Evolutionary conservation across 2,888 invertebrate species (phyloP), one percentile per base, ranked within the genome.

Genomic region (Phorcus lineatus): DNA sequence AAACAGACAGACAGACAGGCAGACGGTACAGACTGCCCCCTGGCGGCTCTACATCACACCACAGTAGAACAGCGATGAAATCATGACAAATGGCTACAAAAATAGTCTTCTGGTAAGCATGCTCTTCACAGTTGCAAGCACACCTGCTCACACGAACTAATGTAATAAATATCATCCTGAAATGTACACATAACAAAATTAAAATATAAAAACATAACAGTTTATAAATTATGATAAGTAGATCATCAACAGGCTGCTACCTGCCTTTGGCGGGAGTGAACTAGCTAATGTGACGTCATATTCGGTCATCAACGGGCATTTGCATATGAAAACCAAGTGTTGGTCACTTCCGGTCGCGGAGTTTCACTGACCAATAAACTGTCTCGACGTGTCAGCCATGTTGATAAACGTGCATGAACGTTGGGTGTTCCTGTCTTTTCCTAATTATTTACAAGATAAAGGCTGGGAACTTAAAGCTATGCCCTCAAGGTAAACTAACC

Each of bases 1-100:
- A 36, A 36, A 28, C 13, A 36, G 19, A 28, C 28, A 36, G 31
- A 36, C 36, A 19, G 62, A 70, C 36, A 36, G 31, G 36, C 36
- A 28, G 36, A 70, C 47, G 47, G 47, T 47, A 11, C 11, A 11
- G 47, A 47, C 47, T 47, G 47, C 47, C 47, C 47, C 47, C 47
- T 47, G 47, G 47, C 47, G 47, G 47, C 47, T 47, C 70, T 70
- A 70, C 19, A 70, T n/a, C 70, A 70, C 70, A 70, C 36, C 70
- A 70, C 70, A 70, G 28, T 36, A 31, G 70, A 70, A 70, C 70
- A 36, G 70, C 36, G 36, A 70, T 70, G 70, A 70, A 70, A 28
- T 70, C n/a, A 70, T 70, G 70, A 70, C 70, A 70, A 70, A 70
- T 70, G 70, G 70, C 70, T 70, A 70, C 70, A 70, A 70, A 70